Evolutionary conservation across 2,888 invertebrate genomes (phyloP).

Genomic region (Drosophila helvetica): DNA sequence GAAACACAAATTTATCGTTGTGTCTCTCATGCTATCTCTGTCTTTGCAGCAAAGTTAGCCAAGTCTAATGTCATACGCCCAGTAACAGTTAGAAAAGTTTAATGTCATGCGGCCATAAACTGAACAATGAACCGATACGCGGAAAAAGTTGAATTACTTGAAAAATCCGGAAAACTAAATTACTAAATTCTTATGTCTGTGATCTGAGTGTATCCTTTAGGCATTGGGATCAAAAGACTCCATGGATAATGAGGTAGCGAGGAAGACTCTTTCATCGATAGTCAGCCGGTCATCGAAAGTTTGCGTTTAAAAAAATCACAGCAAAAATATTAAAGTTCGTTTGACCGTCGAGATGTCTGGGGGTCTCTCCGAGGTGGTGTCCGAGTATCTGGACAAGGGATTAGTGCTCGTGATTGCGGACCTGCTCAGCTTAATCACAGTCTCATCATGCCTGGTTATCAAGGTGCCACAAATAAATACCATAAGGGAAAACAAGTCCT

Average conservation of each 20-base stretch:
- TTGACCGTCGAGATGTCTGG: constrained; percentile 35
- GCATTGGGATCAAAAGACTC: background rate
- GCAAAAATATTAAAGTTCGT: constrained; percentile 17
- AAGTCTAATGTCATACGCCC: background rate
- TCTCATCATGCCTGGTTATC: constrained; percentile 89
- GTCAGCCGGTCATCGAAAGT: constrained; percentile 1
- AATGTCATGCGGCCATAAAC: background rate
- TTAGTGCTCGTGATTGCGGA: constrained; percentile 84
- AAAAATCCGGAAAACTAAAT: background rate
- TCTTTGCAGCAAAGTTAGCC: background rate
- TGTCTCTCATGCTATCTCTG: no score
- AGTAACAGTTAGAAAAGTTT: background rate
- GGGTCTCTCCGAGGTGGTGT: constrained; percentile 52
- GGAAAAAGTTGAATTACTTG: background rate
- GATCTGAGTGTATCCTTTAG: background rate
- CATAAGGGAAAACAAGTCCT: constrained; percentile 87
- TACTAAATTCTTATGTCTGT: background rate
- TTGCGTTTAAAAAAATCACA: background rate
- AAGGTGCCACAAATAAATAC: constrained; percentile 93
- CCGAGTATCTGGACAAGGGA: constrained; percentile 79
- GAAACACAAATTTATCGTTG: no score
- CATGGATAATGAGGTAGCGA: background rate
- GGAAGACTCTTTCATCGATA: background rate
- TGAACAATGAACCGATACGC: background rate
- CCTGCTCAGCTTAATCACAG: constrained; percentile 89